These are phyloP conservation scores for Antedon mediterranea DNA, from an alignment of 53 echinoderm and acorn worm species.

Conservation along the genomic window DNA sequence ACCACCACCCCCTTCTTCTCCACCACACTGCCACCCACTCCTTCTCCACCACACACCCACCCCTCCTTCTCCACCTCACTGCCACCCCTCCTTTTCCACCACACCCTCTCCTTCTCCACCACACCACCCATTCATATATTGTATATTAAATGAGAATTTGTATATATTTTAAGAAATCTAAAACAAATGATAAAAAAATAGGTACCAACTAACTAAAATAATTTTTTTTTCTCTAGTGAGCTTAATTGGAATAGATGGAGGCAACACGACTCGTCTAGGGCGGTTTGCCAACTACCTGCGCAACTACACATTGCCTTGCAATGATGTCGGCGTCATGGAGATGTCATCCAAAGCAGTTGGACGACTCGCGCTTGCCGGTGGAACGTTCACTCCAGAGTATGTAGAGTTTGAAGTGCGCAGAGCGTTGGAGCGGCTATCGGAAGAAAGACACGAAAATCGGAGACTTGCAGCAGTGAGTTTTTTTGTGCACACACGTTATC, in stretches of 20 bases:
- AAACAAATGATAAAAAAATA: background rate
- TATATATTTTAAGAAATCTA: too few relatives aligned
- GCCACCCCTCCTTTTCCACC: too few relatives aligned
- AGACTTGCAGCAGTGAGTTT: constrained; percentile 86
- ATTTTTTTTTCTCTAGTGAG: constrained; percentile 41
- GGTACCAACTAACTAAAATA: background rate
- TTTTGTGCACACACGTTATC: too few relatives aligned
- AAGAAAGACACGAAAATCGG: constrained; percentile 74
- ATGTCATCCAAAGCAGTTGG: constrained; percentile 95
- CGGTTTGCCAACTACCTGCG: constrained; percentile 96
- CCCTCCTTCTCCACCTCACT: too few relatives aligned
- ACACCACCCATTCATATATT: too few relatives aligned
- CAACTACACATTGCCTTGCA: constrained; percentile 66
- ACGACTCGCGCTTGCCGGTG: constrained; percentile 77
- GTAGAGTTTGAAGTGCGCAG: constrained; percentile 95
- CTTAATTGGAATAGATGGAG: constrained; percentile 80
- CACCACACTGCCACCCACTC: too few relatives aligned
- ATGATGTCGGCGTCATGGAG: constrained; percentile 91
- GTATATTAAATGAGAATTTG: too few relatives aligned
- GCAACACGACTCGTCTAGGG: constrained; percentile 77
- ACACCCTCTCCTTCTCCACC: too few relatives aligned
- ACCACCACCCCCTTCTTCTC: too few relatives aligned
- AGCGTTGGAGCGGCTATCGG: constrained; percentile 80
- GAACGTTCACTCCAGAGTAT: constrained; percentile 90
- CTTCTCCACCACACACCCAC: too few relatives aligned